Percentiles rank a stretch among this genome's conserved stretches.
Conservation (phyloP, 2,797 vertebrate genomes). For the Phataginus tricuspis region DNA sequence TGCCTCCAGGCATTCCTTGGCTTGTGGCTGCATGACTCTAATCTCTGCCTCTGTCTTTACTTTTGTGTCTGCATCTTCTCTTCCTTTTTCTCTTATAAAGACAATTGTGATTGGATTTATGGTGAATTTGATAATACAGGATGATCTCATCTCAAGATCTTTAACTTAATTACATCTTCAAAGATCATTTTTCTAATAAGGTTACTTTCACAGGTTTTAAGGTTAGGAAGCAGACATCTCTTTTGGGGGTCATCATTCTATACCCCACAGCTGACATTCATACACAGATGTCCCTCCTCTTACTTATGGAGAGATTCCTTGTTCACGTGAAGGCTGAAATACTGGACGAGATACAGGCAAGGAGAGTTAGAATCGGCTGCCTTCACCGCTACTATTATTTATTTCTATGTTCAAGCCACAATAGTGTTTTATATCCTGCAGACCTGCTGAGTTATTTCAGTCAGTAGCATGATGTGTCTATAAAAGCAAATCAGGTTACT, state of each 20-base stretch:
- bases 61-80: neutral
- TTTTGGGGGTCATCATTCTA: neutral
- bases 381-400: neutral
- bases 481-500: neutral
- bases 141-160: constrained; percentile 25
- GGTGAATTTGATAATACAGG: neutral
- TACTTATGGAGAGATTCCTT: neutral
- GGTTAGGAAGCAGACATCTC: neutral
- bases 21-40: neutral
- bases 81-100: neutral
- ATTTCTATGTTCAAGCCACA: neutral
- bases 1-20: neutral
- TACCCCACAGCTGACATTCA: neutral
- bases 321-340: neutral
- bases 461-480: neutral
- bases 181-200: neutral
- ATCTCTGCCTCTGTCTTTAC: neutral
- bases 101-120: neutral
- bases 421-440: neutral
- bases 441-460: neutral
- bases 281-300: neutral
- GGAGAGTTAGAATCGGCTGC: neutral
- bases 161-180: neutral
- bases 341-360: neutral
- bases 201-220: neutral